A percentile compares a stretch with the other conserved stretches of the same genome.
Conservation (phyloP, 2,888 invertebrate species). For the Helleia helle region DNA sequence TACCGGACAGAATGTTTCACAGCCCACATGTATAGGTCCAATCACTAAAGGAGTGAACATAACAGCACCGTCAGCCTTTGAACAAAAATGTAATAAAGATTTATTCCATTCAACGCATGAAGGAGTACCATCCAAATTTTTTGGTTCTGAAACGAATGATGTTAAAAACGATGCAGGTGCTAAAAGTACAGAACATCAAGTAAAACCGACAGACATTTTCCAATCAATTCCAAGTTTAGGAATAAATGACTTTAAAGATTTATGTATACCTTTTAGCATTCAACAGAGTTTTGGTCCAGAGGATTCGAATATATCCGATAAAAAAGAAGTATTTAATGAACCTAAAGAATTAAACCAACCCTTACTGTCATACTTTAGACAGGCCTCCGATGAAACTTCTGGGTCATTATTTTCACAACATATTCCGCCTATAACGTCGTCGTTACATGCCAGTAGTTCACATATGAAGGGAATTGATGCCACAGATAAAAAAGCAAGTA, state of each 20-base stretch:
- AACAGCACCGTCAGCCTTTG: no score
- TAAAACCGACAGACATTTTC: constrained; percentile 6
- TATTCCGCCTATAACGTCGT: neutral
- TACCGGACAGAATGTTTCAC: neutral
- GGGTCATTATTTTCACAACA: neutral
- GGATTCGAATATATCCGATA: constrained; percentile 2
- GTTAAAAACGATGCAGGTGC: neutral
- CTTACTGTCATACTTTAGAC: neutral
- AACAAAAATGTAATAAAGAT: neutral
- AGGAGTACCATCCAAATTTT: neutral
- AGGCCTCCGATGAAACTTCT: constrained; percentile 1
- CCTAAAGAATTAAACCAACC: neutral
- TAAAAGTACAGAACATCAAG: neutral
- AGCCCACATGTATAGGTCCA: neutral
- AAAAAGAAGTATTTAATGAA: constrained; percentile 6
- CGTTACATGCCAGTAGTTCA: neutral
- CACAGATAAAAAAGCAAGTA: no score
- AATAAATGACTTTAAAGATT: constrained; percentile 6
- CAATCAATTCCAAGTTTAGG: constrained; percentile 6
- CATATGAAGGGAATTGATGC: no score
- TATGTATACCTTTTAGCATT: constrained; percentile 6
- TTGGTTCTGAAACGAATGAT: constrained; percentile 1
- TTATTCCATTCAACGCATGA: neutral
- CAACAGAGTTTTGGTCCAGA: neutral
- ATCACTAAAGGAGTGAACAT: neutral